Conservation (phyloP, 2,113 vertebrate genomes). For the Callithrix jacchus region DNA sequence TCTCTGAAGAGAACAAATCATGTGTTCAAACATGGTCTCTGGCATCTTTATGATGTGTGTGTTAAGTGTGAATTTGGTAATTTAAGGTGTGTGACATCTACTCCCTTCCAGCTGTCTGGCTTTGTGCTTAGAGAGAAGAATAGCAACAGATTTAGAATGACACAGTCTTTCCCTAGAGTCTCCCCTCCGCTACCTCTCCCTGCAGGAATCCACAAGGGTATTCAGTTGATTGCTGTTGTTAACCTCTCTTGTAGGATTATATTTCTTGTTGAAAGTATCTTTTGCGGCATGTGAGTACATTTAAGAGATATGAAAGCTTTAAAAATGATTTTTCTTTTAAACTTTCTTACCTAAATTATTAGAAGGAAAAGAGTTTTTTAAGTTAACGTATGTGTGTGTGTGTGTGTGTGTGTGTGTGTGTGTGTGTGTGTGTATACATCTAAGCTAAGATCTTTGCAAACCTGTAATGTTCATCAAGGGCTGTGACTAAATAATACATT, state of each 20-base stretch:
- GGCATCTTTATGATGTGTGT: neutral
- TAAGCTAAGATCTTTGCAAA: neutral
- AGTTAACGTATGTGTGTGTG: accelerated
- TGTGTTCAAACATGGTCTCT: neutral
- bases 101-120: neutral
- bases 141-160: neutral
- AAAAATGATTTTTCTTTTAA: neutral
- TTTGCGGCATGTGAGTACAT: neutral
- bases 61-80: neutral
- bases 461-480: neutral
- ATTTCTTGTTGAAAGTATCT: constrained; percentile 29
- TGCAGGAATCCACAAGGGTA: neutral
- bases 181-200: neutral
- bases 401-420: neutral
- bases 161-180: neutral
- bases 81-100: neutral
- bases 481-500: neutral
- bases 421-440: accelerated
- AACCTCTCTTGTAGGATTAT: neutral
- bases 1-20: constrained; percentile 14
- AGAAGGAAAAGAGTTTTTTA: neutral
- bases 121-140: neutral
- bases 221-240: neutral
- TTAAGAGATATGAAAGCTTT: neutral
- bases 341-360: neutral